Conservation (phyloP, 2,113 vertebrate genomes). For the Girardinichthys multiradiatus region DNA sequence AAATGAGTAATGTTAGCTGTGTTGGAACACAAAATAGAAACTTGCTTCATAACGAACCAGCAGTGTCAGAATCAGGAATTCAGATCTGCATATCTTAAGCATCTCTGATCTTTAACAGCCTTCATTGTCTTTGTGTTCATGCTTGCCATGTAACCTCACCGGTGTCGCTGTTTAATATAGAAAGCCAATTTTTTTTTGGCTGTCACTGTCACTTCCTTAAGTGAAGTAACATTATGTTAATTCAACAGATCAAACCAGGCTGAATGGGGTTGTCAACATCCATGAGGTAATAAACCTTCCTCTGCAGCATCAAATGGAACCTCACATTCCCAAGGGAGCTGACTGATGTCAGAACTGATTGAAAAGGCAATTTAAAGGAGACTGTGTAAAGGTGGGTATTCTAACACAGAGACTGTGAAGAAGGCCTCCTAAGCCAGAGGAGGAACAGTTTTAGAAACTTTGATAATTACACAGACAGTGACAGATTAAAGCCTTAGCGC, state of each 20-base stretch:
- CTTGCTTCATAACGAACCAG: neutral
- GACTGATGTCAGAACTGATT: conserved; percentile 73
- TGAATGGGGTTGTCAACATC: conserved; percentile 71
- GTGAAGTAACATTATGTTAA: conserved; percentile 71
- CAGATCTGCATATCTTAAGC: neutral
- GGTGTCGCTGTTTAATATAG: conserved; percentile 28
- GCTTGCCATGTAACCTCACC: conserved; percentile 22
- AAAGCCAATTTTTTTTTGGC: conserved; percentile 45
- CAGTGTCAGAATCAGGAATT: neutral
- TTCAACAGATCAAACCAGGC: conserved; percentile 69
- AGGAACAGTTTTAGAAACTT: conserved; percentile 19
- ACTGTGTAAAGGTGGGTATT: conserved; percentile 45
- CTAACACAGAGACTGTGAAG: conserved; percentile 28
- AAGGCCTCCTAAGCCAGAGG: conserved; percentile 25
- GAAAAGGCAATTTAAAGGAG: conserved; percentile 72
- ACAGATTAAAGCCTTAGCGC: neutral
- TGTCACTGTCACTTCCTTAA: conserved; percentile 51
- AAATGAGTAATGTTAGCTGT: neutral
- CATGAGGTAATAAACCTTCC: conserved; percentile 61
- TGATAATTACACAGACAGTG: neutral
- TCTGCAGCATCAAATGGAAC: conserved; percentile 55
- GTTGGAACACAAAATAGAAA: neutral
- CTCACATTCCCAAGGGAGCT: conserved; percentile 55
- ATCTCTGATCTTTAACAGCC: conserved; percentile 22
- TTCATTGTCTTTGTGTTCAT: conserved; percentile 37